Percentiles rank a stretch among this genome's conserved stretches.
Evolutionary conservation across 2,113 vertebrate genomes (phyloP).

Genomic region (Scomber colias): DNA sequence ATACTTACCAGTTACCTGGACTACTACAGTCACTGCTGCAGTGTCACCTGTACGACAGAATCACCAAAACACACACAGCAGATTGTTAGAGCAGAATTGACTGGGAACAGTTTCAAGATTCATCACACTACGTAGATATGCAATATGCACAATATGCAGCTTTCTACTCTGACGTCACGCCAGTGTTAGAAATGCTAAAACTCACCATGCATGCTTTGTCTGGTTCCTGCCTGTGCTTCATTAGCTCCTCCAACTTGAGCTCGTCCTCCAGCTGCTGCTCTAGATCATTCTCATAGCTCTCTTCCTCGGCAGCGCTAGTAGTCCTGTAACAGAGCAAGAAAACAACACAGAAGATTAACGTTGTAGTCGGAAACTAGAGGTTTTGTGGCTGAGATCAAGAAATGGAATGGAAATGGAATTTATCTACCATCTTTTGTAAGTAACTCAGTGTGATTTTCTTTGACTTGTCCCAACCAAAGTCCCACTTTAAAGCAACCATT

Average conservation of each 20-base stretch:
- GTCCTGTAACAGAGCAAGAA: slow-evolving; percentile 72
- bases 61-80: slow-evolving; percentile 54
- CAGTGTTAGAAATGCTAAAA: background rate
- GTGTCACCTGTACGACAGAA: slow-evolving; percentile 90
- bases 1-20: slow-evolving; percentile 90
- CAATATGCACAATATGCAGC: background rate
- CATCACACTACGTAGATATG: background rate
- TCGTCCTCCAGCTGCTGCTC: slow-evolving; percentile 93
- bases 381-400: background rate
- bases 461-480: background rate
- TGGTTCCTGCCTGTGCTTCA: slow-evolving; percentile 90
- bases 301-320: slow-evolving; percentile 86
- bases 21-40: slow-evolving; percentile 92
- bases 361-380: background rate
- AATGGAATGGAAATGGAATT: too few species aligned
- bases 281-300: slow-evolving; percentile 91
- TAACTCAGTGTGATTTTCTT: too few species aligned
- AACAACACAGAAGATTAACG: background rate
- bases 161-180: background rate
- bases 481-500: background rate
- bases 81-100: slow-evolving; percentile 50
- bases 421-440: too few species aligned
- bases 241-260: slow-evolving; percentile 92
- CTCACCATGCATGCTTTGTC: slow-evolving; percentile 93
- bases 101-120: background rate